phyloP scores from a whole-genome alignment of 2,888 invertebrate species.

The Gortyna flavago region DNA sequence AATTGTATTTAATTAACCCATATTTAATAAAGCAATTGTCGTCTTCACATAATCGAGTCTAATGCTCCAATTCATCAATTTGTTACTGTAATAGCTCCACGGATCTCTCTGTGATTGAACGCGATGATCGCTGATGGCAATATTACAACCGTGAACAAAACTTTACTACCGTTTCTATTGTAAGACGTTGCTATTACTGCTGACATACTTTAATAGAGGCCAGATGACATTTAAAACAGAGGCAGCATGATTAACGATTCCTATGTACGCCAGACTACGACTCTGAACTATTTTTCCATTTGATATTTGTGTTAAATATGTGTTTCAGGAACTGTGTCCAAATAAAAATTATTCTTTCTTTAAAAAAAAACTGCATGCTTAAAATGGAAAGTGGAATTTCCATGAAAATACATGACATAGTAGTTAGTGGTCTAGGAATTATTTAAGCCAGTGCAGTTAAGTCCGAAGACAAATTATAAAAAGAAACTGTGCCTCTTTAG shows the following conservation, averaged over 20 bases:
- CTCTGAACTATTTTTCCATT: background rate
- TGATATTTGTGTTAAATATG: background rate
- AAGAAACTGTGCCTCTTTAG: background rate
- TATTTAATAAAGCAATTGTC: background rate
- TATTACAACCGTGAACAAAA: slow-evolving; percentile 39
- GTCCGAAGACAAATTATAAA: too few species aligned
- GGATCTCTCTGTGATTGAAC: slow-evolving; percentile 36
- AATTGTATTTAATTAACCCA: background rate
- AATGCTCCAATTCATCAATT: slow-evolving; percentile 10
- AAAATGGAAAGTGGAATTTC: slow-evolving; percentile 16
- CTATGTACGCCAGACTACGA: background rate
- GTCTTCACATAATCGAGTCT: background rate
- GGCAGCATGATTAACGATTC: slow-evolving; percentile 12
- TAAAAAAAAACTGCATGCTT: slow-evolving; percentile 1
- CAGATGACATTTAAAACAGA: slow-evolving; percentile 14
- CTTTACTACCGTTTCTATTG: slow-evolving; percentile 39
- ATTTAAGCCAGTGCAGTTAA: background rate
- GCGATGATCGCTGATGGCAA: slow-evolving; percentile 17
- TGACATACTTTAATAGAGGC: slow-evolving; percentile 45
- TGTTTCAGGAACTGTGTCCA: background rate
- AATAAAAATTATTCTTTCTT: background rate
- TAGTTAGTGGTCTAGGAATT: background rate
- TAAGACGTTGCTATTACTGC: slow-evolving; percentile 27
- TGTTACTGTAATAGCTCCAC: slow-evolving; percentile 5
- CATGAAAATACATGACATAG: background rate